These are phyloP conservation scores for Haliaeetus vocifer DNA, from an alignment of 2,797 vertebrate species.

Conservation along the genomic window DNA sequence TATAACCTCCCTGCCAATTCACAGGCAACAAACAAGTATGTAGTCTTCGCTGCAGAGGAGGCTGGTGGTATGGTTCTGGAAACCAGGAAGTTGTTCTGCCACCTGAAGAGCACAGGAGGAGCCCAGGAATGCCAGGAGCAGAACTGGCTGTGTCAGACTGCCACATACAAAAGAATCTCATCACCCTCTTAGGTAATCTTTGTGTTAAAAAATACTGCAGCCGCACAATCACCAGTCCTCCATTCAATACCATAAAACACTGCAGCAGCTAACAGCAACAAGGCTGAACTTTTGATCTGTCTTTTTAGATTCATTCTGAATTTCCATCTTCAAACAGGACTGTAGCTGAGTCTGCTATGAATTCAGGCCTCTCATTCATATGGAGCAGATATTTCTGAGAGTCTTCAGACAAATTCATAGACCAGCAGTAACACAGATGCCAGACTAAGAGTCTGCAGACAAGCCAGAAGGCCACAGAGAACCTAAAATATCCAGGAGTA, in stretches of 20 bases:
- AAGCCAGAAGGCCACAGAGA: background rate
- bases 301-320: background rate
- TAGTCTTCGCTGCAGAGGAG: background rate
- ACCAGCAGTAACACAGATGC: background rate
- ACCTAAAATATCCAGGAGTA: background rate
- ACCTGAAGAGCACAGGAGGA: background rate
- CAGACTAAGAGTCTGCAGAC: background rate
- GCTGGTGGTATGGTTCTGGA: background rate
- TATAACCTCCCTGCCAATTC: background rate
- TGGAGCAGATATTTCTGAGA: background rate
- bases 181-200: background rate
- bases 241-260: background rate
- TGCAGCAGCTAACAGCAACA: background rate
- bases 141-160: background rate
- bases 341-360: background rate
- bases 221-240: background rate
- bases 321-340: background rate
- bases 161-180: background rate
- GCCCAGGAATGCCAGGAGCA: background rate
- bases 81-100: background rate
- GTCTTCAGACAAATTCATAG: background rate
- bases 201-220: background rate
- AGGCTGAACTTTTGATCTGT: background rate
- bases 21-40: background rate
- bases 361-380: background rate